Percentiles rank a stretch among this genome's conserved stretches.
These are phyloP conservation scores for Sakesphorus luctuosus DNA, from an alignment of 2,113 vertebrate species.

Conservation along the genomic window DNA sequence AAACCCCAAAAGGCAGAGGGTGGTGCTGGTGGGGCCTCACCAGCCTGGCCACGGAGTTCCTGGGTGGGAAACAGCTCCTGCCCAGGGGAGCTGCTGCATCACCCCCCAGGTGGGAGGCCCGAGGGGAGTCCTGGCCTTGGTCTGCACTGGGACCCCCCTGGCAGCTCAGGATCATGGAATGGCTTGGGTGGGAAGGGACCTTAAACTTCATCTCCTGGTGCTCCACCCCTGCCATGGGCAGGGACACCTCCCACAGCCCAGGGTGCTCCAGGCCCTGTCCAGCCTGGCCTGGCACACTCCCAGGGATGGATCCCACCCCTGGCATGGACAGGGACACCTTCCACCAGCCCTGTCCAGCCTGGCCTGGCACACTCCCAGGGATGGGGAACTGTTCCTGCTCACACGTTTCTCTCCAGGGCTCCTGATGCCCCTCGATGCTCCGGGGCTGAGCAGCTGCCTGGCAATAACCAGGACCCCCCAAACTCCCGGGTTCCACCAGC, in stretches of 20 bases:
- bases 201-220: no score
- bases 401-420: accelerated
- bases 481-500: accelerated
- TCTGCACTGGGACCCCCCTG: not conserved
- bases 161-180: not conserved
- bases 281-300: not conserved
- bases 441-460: accelerated
- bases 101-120: accelerated
- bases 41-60: not conserved
- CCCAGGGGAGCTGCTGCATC: not conserved
- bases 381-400: no score
- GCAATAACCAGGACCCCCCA: not conserved
- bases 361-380: not conserved
- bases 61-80: not conserved
- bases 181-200: not conserved
- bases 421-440: not conserved
- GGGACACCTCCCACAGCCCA: not conserved
- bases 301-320: not conserved
- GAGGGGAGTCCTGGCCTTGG: not conserved
- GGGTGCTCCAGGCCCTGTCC: not conserved
- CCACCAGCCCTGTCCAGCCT: not conserved
- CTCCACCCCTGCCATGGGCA: not conserved
- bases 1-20: not conserved
- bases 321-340: not conserved
- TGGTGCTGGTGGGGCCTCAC: not conserved